A percentile compares a stretch with the other conserved stretches of the same genome.
Evolutionary conservation across 2,888 invertebrate species (phyloP).

Genomic region (Pecten maximus): DNA sequence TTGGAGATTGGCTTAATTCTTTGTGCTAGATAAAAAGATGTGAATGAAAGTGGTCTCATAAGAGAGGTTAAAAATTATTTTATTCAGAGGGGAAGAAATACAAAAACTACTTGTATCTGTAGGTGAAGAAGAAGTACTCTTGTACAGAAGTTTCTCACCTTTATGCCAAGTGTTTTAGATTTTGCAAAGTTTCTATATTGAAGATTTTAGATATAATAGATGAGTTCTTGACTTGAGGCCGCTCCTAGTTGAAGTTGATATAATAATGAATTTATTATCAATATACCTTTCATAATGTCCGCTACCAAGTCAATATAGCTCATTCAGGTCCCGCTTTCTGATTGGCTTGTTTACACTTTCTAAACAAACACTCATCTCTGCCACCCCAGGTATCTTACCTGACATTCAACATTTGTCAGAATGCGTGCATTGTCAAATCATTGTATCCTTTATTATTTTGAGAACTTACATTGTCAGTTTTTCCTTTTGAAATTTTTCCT

Average conservation of each 20-base stretch:
- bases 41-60: neutral
- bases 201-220: neutral
- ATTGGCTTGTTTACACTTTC: conserved; percentile 35
- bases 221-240: neutral
- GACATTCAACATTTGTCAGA: conserved; percentile 13
- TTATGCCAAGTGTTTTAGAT: neutral
- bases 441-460: conserved; percentile 13
- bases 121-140: neutral
- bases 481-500: conserved; percentile 7
- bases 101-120: neutral
- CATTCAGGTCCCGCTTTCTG: neutral
- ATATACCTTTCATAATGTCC: neutral
- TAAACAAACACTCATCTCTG: conserved; percentile 14
- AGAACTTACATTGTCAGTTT: conserved; percentile 20
- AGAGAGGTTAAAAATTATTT: neutral
- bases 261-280: conserved; percentile 32
- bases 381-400: conserved; percentile 5
- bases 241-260: neutral
- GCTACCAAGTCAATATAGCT: neutral
- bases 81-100: neutral
- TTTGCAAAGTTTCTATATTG: neutral
- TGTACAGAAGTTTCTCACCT: neutral
- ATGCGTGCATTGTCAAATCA: neutral
- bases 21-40: neutral
- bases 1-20: no score